These are phyloP conservation scores for Drosophila eugracilis DNA, from an alignment of 1,140 invertebrate species.

Conservation along the genomic window DNA sequence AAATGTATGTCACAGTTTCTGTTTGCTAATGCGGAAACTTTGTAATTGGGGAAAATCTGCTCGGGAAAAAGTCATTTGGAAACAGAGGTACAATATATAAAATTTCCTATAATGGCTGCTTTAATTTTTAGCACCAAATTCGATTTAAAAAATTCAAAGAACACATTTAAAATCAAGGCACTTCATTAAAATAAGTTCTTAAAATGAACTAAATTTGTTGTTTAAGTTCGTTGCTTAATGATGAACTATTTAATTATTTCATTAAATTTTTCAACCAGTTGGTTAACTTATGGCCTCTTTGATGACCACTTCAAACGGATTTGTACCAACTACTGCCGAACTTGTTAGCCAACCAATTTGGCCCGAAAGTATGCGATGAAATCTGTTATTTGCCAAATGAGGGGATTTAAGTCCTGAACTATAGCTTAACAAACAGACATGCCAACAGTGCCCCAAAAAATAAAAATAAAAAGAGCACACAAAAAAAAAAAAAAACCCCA, in stretches of 20 bases:
- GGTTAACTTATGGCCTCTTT: constrained; percentile 14
- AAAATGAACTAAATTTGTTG: background rate
- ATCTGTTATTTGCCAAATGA: constrained; percentile 47
- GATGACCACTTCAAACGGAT: constrained; percentile 26
- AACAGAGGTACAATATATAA: background rate
- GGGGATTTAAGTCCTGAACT: constrained; percentile 32
- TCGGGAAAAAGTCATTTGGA: background rate
- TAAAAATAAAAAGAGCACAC: background rate
- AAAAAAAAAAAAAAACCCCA: background rate
- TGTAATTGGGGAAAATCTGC: constrained; percentile 43
- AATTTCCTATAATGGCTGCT: constrained; percentile 34
- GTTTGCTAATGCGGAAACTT: constrained; percentile 72
- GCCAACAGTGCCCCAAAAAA: constrained; percentile 9
- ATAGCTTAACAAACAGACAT: constrained; percentile 39
- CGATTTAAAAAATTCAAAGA: too few relatives aligned
- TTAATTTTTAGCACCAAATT: constrained; percentile 2
- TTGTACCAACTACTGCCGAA: constrained; percentile 1
- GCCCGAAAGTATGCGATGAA: constrained; percentile 42
- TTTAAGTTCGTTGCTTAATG: background rate
- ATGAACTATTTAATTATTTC: background rate
- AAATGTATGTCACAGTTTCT: constrained; percentile 67
- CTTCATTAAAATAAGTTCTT: background rate
- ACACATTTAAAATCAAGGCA: background rate
- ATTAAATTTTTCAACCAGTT: too few relatives aligned
- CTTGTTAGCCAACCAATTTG: constrained; percentile 43